Base-by-base conservation (phyloP, 1,140 invertebrate genomes). In the Rhynchophorus ferrugineus region DNA sequence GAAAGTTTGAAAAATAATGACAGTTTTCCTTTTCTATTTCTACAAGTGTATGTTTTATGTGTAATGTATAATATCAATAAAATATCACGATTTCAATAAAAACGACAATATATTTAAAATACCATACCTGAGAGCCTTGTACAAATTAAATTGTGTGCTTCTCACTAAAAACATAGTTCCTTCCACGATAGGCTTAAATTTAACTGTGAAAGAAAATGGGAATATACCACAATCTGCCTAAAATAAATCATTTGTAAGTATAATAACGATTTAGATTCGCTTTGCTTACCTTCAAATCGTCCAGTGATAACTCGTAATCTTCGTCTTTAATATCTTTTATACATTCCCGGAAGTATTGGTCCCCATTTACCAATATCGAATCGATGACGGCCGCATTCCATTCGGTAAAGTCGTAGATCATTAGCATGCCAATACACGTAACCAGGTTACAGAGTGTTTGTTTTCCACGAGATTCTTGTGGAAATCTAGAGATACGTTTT, bases 341-440 rank as follows among this genome's bases (percentile, higher is more conserved):
- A 64, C 75, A 78, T 33, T 71, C 63, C 16, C 57, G 54, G 58
- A 78, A 75, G 62, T 80, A 81, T 17, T 69, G 65, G 54, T 75
- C 69, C 1, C 79, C 78, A 44, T 67, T 68, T 13, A 73, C 69
- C 0, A 81, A 71, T 22, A 80, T 74, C 3, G 75, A 76, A 59
- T 81, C 78, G n/a, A 81, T 59, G 1, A 80, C 67, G 9, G 73
- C 70, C 3, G 72, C 53, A 49, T 74, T 80, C 79, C 79, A 81
- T 49, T 78, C 77, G 52, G 70, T 73, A 8, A 81, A 60, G 18
- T 72, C 68, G 53, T 78, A 80, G 13, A 77, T 72, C 41, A 75
- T 65, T 2, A 71, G 70, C 68, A 80, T 78, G 13, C 72, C 76
- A 3, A 78, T 64, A 18, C 75, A 75, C 16, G 76, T 64, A 2